Evolutionary conservation across 2,797 vertebrate genomes (phyloP).

Genomic region (Furcifer pardalis): DNA sequence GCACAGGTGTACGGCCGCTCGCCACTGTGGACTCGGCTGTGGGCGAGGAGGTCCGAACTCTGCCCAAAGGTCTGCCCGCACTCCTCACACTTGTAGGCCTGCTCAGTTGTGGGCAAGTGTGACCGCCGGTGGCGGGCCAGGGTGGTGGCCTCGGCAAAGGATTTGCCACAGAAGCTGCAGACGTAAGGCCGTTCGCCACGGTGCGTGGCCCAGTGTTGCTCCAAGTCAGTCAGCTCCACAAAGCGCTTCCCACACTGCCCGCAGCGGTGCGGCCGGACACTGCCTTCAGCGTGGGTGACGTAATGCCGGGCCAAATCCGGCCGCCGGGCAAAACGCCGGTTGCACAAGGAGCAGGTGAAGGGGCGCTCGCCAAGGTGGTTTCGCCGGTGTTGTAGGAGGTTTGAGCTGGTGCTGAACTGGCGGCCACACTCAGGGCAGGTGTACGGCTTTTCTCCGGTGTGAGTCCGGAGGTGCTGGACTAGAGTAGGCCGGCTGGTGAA

Average conservation of each 20-base stretch:
- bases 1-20: slow-evolving; percentile 55
- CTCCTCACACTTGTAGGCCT: slow-evolving; percentile 47
- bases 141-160: slow-evolving; percentile 62
- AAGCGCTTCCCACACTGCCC: slow-evolving; percentile 70
- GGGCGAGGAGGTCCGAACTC: slow-evolving; percentile 28
- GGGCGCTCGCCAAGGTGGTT: slow-evolving; percentile 28
- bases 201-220: slow-evolving; percentile 66
- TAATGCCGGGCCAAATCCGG: slow-evolving; percentile 57
- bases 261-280: slow-evolving; percentile 68
- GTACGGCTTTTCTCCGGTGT: slow-evolving; percentile 62
- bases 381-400: slow-evolving; percentile 65
- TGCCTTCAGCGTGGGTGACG: slow-evolving; percentile 46
- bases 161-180: slow-evolving; percentile 67
- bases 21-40: slow-evolving; percentile 28
- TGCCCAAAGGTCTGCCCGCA: slow-evolving; percentile 53
- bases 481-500: slow-evolving; percentile 62
- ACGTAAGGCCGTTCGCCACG: slow-evolving; percentile 69
- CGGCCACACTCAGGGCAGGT: slow-evolving; percentile 61
- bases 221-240: slow-evolving; percentile 59
- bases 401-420: slow-evolving; percentile 66
- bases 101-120: slow-evolving; percentile 47
- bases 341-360: slow-evolving; percentile 14
- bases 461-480: slow-evolving; percentile 68
- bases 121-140: slow-evolving; percentile 64
- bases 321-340: slow-evolving; percentile 5